Conservation (phyloP, 2,797 vertebrate species). For the Ptychadena robeensis region DNA sequence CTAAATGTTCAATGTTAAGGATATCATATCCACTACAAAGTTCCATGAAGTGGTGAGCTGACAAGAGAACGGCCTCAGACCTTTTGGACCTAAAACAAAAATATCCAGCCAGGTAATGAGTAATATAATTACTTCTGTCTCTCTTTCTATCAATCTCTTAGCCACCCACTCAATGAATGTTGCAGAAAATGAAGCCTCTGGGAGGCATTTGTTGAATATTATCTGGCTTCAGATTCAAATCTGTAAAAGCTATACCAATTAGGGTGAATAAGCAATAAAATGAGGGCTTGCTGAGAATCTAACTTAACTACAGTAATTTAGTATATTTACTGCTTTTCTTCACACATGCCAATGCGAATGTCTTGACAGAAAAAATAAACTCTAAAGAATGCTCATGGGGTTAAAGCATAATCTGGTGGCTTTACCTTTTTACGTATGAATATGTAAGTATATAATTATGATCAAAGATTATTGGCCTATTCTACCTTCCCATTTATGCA, state of each 20-base stretch:
- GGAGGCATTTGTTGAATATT: conserved; percentile 35
- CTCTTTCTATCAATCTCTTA: conserved; percentile 29
- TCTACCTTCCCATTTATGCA: not conserved
- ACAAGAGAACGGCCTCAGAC: conserved; percentile 14
- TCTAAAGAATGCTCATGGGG: not conserved
- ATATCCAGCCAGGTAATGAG: conserved; percentile 39
- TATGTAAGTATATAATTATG: not conserved
- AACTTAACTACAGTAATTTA: conserved; percentile 30
- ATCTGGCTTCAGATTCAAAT: conserved; percentile 36
- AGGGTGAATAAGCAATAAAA: conserved; percentile 39
- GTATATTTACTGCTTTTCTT: conserved; percentile 26
- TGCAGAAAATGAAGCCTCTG: conserved; percentile 21
- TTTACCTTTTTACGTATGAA: not conserved
- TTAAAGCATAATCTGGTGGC: not conserved
- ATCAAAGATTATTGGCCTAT: not conserved
- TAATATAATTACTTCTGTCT: conserved; percentile 25
- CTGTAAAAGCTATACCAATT: conserved; percentile 45
- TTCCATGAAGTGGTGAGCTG: conserved; percentile 11
- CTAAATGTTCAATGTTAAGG: not conserved
- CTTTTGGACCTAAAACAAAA: conserved; percentile 23
- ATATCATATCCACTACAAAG: not conserved
- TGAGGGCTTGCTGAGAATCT: conserved; percentile 28
- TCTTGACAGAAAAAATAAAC: not conserved
- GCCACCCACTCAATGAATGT: conserved; percentile 30
- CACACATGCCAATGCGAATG: conserved; percentile 32